A percentile compares a stretch with the other conserved stretches of the same genome.
These are phyloP conservation scores for Tyrannus savana DNA, from an alignment of 2,113 vertebrate species.

Conservation along the genomic window DNA sequence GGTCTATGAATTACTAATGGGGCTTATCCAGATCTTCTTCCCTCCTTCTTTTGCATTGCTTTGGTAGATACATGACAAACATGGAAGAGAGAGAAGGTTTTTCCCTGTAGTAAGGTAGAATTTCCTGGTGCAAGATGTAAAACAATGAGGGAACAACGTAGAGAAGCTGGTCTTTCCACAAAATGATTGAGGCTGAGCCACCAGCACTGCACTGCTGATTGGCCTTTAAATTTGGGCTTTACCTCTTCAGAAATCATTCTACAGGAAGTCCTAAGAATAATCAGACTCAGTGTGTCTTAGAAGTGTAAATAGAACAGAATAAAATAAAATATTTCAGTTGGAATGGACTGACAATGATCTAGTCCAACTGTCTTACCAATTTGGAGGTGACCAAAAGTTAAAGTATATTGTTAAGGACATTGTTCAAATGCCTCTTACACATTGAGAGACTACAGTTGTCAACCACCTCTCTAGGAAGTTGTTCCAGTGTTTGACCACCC, in stretches of 20 bases:
- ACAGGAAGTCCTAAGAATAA: slow-evolving; percentile 50
- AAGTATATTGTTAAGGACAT: background rate
- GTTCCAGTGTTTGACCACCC: background rate
- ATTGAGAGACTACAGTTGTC: background rate
- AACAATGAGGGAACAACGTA: background rate
- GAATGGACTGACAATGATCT: background rate
- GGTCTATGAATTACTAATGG: background rate
- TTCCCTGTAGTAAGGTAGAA: background rate
- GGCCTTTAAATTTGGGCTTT: background rate
- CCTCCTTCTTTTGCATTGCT: background rate
- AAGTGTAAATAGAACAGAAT: background rate
- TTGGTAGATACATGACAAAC: background rate
- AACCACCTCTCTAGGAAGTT: background rate
- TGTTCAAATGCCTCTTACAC: background rate
- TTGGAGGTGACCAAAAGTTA: background rate
- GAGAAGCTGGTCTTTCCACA: background rate
- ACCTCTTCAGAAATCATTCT: slow-evolving; percentile 17
- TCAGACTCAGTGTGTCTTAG: background rate
- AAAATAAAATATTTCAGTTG: background rate
- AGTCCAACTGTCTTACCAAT: background rate
- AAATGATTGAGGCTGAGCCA: background rate
- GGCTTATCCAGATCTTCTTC: background rate
- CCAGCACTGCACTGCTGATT: background rate
- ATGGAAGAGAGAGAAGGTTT: background rate
- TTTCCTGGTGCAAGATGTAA: background rate